Evolutionary conservation across 1,140 invertebrate species (phyloP), one percentile per base, ranked within the genome.

Genomic region (Bathynomus jamesi): DNA sequence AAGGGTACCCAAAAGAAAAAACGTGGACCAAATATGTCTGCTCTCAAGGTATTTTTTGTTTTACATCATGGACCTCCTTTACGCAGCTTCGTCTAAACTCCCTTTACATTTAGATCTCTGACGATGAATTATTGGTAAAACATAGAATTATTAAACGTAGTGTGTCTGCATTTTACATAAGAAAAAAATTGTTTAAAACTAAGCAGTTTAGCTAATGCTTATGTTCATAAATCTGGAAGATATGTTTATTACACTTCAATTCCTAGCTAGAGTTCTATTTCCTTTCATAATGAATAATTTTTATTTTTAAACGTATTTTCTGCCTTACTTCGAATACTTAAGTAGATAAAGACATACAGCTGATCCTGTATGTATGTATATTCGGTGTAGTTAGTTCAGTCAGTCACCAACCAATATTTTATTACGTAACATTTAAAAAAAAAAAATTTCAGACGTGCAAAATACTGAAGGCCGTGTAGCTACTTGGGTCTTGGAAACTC

Each of bases 21-120:
- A 73, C 71, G n/a, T 76, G 67, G 64, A 76, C 68, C 11, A 73
- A 76, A 40, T 76, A 76, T 40, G 61, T 76, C 27, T 76, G 75
- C 53, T 28, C 68, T 62, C 28, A 73, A 67, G 75, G 71, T 76
- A 64, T 66, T 67, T 31, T 63, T 63, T 11, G 13, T 28, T 63
- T 25, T 24, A 63, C 21, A 25, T 3, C 2, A 28, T 46, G 10
- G 40, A n/a, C 10, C n/a, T n/a, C n/a, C 10, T 46, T 46, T 10
- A 46, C n/a, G 40, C 10, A 46, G 10, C n/a, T 10, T 11, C 10
- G 40, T 11, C 10, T 46, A 10, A 46, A 46, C 10, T 46, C 10
- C 40, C 40, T 11, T 46, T 46, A 46, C n/a, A 46, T 46, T 46
- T 46, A 46, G n/a, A 46, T 10, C 40, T 46, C 40, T 10, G 40